A percentile compares a stretch with the other conserved stretches of the same genome.
Evolutionary conservation across 2,888 invertebrate genomes (phyloP).

Genomic region (Piscicola geometra): DNA sequence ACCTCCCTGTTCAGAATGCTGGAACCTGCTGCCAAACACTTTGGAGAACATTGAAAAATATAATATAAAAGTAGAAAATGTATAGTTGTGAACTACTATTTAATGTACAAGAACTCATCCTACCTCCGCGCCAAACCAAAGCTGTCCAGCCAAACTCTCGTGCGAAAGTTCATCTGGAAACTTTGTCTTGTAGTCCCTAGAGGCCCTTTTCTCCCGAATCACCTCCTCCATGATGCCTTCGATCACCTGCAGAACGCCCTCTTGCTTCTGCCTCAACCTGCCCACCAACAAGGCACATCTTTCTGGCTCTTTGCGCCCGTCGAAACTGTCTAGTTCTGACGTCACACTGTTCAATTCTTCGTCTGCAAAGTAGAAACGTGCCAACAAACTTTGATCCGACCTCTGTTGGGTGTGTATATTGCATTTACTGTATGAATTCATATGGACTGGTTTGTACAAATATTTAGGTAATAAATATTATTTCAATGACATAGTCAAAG

Average conservation of each 20-base stretch:
- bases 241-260: conserved; percentile 76
- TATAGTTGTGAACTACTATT: not conserved
- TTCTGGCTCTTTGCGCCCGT: conserved; percentile 96
- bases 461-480: not conserved
- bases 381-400: conserved; percentile 78
- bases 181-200: conserved; percentile 91
- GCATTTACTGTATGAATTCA: not conserved
- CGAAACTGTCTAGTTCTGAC: conserved; percentile 94
- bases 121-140: conserved; percentile 99
- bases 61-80: not conserved
- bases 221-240: conserved; percentile 81
- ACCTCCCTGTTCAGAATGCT: conserved; percentile 94
- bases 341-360: conserved; percentile 91
- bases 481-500: not conserved
- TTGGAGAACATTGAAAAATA: conserved; percentile 40
- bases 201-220: conserved; percentile 76
- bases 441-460: not conserved
- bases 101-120: conserved; percentile 7
- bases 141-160: conserved; percentile 92
- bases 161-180: conserved; percentile 98
- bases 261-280: conserved; percentile 66
- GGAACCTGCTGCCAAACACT: conserved; percentile 95
- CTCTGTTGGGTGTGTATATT: conserved; percentile 47
- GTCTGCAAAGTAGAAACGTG: conserved; percentile 96
- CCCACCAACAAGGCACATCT: conserved; percentile 90